Evolutionary conservation across 2,888 invertebrate genomes (phyloP).

Genomic region (Amiota communis): DNA sequence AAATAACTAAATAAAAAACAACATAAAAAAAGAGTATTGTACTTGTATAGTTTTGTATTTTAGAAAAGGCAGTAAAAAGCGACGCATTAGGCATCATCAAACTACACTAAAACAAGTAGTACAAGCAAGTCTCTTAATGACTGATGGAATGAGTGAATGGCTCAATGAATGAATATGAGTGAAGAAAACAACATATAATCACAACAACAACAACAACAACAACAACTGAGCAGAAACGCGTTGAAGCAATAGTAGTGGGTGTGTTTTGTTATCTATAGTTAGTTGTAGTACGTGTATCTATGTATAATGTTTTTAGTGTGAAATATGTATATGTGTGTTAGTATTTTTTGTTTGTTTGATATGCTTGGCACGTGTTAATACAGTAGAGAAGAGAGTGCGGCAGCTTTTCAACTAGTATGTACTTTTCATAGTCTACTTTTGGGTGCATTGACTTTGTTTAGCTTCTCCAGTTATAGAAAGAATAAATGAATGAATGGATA

Average conservation of each 20-base stretch:
- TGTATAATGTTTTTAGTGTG: background rate
- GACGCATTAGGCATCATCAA: background rate
- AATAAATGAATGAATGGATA: no score
- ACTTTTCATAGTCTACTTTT: constrained; percentile 32
- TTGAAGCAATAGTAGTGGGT: background rate
- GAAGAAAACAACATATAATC: constrained; percentile 20
- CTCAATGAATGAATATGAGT: background rate
- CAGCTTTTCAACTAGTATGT: background rate
- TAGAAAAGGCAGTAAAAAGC: no score
- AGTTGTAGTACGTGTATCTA: background rate
- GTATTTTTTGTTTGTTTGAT: background rate
- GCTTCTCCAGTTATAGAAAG: no score
- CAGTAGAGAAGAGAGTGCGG: background rate
- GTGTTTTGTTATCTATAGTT: background rate
- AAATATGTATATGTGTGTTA: background rate
- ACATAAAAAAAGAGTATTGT: background rate
- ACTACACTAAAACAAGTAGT: background rate
- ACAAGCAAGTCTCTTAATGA: background rate
- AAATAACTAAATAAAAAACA: background rate
- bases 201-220: no score
- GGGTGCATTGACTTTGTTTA: constrained; percentile 32
- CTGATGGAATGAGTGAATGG: background rate
- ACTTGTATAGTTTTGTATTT: no score
- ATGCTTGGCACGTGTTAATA: constrained; percentile 15
- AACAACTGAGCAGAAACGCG: background rate